Base-by-base conservation (phyloP, 2,797 vertebrate genomes). In the Linurgus olivaceus region DNA sequence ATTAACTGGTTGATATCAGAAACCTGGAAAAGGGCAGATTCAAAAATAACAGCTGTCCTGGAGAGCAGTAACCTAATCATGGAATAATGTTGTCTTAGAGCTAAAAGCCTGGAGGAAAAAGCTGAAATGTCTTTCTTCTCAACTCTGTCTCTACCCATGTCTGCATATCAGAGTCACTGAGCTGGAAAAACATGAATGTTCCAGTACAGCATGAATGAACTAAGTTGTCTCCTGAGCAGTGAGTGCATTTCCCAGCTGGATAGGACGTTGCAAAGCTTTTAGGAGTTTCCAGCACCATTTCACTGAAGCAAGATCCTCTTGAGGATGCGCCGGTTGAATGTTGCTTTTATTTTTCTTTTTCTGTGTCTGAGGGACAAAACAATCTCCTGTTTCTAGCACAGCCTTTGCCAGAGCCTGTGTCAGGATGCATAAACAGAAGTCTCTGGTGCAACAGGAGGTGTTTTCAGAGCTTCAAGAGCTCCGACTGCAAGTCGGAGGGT, bases 121-220 rank as follows among this genome's bases (percentile, higher is more conserved):
- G 18, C 33, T 88, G 61, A 91, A 94, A 92, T 66, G 48, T 66
- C 62, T 78, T 24, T 94, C 79, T 90, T 81, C 33, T 72, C 44
- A 33, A 6, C 29, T 73, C 84, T 79, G 74, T 48, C 68, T 92
- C 95, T 94, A 73, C 51, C 52, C 59, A 12, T 83, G 77, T 87
- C 91, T 95, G 80, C 55, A n/a, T 50, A 47, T 92, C 66, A 24
- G 61, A 85, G 52, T 62, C 72, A 66, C 28, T 86, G 91, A 91
- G 59, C 77, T 95, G 81, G 77, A 97, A 95, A 96, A 94, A 88
- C 26, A 51, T 62, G 92, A 80, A 57, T 45, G 55, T 86, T 94
- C 63, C 83, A 73, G 51, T 76, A 87, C 25, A 65, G 83, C 77
- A 18, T 75, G 82, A 92, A 89, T 88, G 73, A 93, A 57, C 71